Evolutionary conservation across 2,888 invertebrate species (phyloP).

Genomic region (Erebia epiphron): DNA sequence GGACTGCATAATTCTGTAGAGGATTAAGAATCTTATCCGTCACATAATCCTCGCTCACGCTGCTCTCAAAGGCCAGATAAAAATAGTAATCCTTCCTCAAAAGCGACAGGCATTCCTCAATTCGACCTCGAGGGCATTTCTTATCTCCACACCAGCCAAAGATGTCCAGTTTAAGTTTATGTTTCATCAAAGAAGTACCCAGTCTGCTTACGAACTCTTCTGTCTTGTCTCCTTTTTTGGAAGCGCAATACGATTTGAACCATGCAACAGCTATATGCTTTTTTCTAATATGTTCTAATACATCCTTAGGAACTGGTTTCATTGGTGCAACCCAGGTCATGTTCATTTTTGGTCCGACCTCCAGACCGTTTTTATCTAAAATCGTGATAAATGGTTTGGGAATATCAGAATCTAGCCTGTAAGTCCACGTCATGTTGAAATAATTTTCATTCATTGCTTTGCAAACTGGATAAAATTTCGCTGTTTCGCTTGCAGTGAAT

Average conservation of each 20-base stretch:
- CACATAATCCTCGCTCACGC: slow-evolving; percentile 64
- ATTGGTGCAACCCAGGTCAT: slow-evolving; percentile 59
- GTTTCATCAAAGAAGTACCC: slow-evolving; percentile 48
- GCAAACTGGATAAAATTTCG: slow-evolving; percentile 58
- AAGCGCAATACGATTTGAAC: slow-evolving; percentile 64
- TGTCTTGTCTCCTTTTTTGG: slow-evolving; percentile 45
- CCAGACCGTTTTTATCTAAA: slow-evolving; percentile 50
- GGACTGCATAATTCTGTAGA: slow-evolving; percentile 83
- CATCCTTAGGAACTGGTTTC: slow-evolving; percentile 47
- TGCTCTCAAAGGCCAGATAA: slow-evolving; percentile 70
- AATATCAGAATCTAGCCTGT: slow-evolving; percentile 65
- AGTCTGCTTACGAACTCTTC: slow-evolving; percentile 45
- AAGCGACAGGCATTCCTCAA: slow-evolving; percentile 58
- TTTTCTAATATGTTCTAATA: slow-evolving; percentile 48
- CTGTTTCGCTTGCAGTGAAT: slow-evolving; percentile 65
- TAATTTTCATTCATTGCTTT: slow-evolving; percentile 52
- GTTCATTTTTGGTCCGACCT: slow-evolving; percentile 64
- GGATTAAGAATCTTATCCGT: slow-evolving; percentile 67
- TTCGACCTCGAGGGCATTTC: slow-evolving; percentile 54
- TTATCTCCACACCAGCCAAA: slow-evolving; percentile 64
- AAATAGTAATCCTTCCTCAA: slow-evolving; percentile 65
- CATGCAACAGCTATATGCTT: slow-evolving; percentile 68
- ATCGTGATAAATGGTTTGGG: slow-evolving; percentile 55
- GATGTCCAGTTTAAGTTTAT: slow-evolving; percentile 57
- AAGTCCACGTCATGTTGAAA: slow-evolving; percentile 69